Base-by-base conservation (phyloP, 1,140 invertebrate species). In the Pantala flavescens region DNA sequence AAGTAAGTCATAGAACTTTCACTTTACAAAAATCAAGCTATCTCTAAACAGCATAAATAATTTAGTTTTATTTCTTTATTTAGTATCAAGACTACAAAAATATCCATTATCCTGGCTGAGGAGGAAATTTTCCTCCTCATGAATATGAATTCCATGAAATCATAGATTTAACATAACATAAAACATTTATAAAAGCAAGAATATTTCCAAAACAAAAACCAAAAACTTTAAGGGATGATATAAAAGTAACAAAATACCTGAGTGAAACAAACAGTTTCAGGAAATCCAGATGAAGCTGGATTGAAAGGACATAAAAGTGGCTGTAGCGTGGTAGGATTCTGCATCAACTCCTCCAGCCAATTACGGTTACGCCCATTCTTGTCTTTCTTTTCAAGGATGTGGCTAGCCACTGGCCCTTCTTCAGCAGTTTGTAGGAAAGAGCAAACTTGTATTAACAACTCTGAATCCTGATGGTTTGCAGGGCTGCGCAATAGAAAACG, bases 401-500 rank as follows among this genome's bases (percentile, higher is more conserved):
- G 49, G 12, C n/a, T 63, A 3, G 49, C 49, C 1, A 12, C 49
- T 63, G 3, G 49, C 80, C 83, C 73, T 82, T 82, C 81, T 72
- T 79, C 28, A 70, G 85, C 82, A 73, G 83, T 86, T 9, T 81
- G 78, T 43, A 90, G 81, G 80, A 89, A 88, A 72, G 86, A 84
- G 71, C 89, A 77, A 72, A 90, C 79, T 19, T 84, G 78, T 0
- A 84, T 81, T 70, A 90, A 84, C 23, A 90, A 79, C 23, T 84
- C 79, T 23, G 84, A 84, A 78, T 90, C 89, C 43, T 87, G 83
- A 71, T 84, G 81, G 71, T 84, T 87, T 0, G 87, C 85, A 0
- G 89, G 89, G 70, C 86, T 82, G 0, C 86, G 83, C 49, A 82
- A 80, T 36, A 90, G 81, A 79, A 88, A 90, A 55, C 87, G 82